Evolutionary conservation across 2,888 invertebrate species (phyloP), one percentile per base, ranked within the genome.

Genomic region (Incurvaria masculella): DNA sequence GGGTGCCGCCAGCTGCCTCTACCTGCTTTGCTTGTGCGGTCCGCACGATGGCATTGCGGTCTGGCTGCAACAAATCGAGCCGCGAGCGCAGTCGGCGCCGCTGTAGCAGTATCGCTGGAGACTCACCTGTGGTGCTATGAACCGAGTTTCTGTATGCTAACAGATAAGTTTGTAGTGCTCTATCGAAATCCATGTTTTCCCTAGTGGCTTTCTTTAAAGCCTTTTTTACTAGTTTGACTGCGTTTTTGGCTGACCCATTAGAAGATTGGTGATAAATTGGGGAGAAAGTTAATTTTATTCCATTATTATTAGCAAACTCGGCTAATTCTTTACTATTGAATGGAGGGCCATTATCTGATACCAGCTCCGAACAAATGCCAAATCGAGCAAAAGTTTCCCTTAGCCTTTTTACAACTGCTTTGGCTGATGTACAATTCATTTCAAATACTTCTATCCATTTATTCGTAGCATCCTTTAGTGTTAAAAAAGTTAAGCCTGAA

Each of bases 221-320:
- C 17, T 27, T 21, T 16, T 49, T 49, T 16, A 42, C 43, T 5
- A 47, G 14, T 18, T 47, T 50, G 8, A 50, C 47, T 5, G 42
- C 50, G 2, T 23, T 19, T 21, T 50, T 47, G 2, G 47, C 47
- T 1, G 47, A 44, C 2, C 47, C 51, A 21, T 48, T 51, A 0
- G 48, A 46, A 1, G 51, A 17, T 8, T 46, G 48, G 41, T 49
- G 51, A 18, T 51, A 48, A 10, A 27, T 17, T 4, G 46, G 42
- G 18, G 51, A 40, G 40, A 46, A 49, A 3, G 18, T 40, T 4
- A 39, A 39, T 4, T 18, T 41, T 8, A 51, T 51, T 5, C 50
- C 48, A 20, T 48, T 51, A 2, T 11, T 17, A 8, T 4, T n/a
- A n/a, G n/a, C n/a, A n/a, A n/a, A n/a, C n/a, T n/a, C n/a, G n/a